Conservation (phyloP, 2,888 invertebrate genomes). For the Timema podura region DNA sequence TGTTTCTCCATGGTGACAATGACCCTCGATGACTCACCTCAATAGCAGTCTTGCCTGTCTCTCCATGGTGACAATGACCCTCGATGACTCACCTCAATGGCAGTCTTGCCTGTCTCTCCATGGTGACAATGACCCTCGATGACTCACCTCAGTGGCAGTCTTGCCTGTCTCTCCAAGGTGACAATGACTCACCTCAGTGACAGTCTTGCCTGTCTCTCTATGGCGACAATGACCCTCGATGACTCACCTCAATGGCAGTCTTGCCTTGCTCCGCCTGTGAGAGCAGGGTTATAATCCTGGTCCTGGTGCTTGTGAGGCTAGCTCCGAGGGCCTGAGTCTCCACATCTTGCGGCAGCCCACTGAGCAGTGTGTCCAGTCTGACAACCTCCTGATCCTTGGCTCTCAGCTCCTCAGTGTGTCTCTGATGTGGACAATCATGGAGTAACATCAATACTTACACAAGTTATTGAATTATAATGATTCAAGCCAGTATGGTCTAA, state of each 20-base stretch:
- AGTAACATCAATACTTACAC: too few species aligned
- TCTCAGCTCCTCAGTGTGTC: conserved; percentile 55
- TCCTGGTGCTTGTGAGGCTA: conserved; percentile 56
- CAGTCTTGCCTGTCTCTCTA: too few species aligned
- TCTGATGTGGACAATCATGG: neutral
- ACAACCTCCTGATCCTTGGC: conserved; percentile 63
- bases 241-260: conserved; percentile 46
- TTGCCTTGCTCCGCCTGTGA: conserved; percentile 67
- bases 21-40: too few species aligned
- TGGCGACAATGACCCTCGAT: too few species aligned
- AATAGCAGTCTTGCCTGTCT: too few species aligned
- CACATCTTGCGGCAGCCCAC: conserved; percentile 59
- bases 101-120: too few species aligned
- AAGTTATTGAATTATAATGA: neutral
- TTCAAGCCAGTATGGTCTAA: neutral
- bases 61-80: too few species aligned
- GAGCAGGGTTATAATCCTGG: conserved; percentile 61
- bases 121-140: too few species aligned
- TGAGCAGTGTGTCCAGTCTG: conserved; percentile 59
- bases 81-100: too few species aligned
- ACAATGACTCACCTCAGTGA: too few species aligned
- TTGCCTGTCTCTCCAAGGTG: too few species aligned
- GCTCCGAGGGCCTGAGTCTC: conserved; percentile 57
- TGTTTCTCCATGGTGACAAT: conserved; percentile 18
- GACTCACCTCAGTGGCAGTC: too few species aligned